These are phyloP conservation scores for Lysandra coridon DNA, from an alignment of 2,888 invertebrate species.

Conservation along the genomic window DNA sequence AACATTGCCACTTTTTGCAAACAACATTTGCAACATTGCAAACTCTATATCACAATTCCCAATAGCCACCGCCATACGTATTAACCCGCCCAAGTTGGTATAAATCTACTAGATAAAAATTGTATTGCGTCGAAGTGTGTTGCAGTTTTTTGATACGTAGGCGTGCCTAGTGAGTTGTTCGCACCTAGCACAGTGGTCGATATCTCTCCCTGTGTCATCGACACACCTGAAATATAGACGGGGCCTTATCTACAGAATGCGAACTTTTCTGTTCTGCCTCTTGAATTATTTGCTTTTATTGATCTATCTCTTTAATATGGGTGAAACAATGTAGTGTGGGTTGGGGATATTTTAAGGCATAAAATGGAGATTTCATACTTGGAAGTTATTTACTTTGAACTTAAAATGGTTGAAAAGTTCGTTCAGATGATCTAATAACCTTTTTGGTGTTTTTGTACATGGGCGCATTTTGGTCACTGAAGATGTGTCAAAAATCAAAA, in stretches of 20 bases:
- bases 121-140: constrained; percentile 64
- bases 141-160: constrained; percentile 69
- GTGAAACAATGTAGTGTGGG: background rate
- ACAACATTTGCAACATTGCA: too few relatives aligned
- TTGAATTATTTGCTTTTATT: constrained; percentile 41
- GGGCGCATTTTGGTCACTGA: background rate
- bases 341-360: background rate
- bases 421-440: background rate
- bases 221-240: constrained; percentile 53
- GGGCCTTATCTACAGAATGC: constrained; percentile 47
- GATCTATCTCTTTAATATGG: constrained; percentile 37
- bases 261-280: constrained; percentile 48
- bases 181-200: constrained; percentile 77
- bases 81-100: constrained; percentile 47
- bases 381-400: background rate
- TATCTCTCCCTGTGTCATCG: constrained; percentile 72
- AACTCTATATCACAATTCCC: background rate
- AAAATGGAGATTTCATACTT: background rate
- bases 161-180: constrained; percentile 77
- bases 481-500: background rate
- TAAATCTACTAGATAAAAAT: constrained; percentile 80
- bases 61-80: background rate
- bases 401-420: background rate
- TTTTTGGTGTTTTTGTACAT: background rate
- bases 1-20: background rate